These are phyloP conservation scores for Macquaria ambigua DNA, from an alignment of 2,113 vertebrate genomes.

Conservation along the genomic window DNA sequence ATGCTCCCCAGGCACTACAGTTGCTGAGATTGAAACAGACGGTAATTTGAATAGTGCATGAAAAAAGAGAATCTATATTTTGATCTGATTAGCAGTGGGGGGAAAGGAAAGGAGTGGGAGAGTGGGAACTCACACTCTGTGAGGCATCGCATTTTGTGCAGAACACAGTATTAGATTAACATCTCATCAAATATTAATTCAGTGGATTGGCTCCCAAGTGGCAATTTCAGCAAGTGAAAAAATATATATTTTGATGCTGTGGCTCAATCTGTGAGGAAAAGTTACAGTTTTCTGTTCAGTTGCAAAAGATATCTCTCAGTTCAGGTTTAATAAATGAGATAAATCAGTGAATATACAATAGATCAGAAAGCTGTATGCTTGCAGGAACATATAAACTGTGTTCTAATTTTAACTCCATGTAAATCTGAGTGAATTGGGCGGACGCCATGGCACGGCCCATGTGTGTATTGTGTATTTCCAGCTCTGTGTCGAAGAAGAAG, in stretches of 20 bases:
- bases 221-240: slow-evolving; percentile 1
- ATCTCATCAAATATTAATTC: slow-evolving; percentile 52
- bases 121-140: slow-evolving; percentile 26
- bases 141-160: slow-evolving; percentile 7
- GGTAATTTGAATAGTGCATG: not conserved
- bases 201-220: slow-evolving; percentile 19
- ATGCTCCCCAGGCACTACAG: not conserved
- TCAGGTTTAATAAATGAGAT: not conserved
- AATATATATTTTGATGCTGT: slow-evolving; percentile 6
- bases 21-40: not conserved
- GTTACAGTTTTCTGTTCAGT: not conserved
- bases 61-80: slow-evolving; percentile 32
- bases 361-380: not conserved
- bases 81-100: not conserved
- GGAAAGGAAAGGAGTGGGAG: not conserved
- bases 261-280: not conserved
- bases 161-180: slow-evolving; percentile 46
- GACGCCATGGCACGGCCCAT: slow-evolving; percentile 30
- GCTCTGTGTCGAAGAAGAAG: slow-evolving; percentile 26
- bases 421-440: slow-evolving; percentile 6
- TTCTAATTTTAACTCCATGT: slow-evolving; percentile 52
- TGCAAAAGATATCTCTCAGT: not conserved
- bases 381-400: not conserved
- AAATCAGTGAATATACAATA: not conserved
- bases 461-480: slow-evolving; percentile 45